Conservation (phyloP, 2,113 vertebrate genomes). For the Leptosomus discolor region DNA sequence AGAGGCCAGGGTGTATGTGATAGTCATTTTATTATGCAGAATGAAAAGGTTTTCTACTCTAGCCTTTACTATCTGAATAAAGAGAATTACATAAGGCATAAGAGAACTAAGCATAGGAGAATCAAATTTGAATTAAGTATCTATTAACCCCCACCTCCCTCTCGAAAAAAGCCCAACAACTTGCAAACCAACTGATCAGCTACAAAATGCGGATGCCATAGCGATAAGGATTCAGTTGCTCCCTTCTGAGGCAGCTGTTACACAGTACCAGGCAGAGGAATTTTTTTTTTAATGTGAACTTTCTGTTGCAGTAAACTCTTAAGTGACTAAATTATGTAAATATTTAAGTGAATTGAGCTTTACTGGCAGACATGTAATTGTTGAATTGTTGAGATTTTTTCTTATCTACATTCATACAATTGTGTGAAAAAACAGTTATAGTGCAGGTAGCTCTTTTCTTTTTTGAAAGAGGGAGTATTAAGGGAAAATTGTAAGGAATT, state of each 20-base stretch:
- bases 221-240: not conserved
- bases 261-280: not conserved
- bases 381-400: not conserved
- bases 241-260: not conserved
- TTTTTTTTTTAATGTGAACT: not conserved
- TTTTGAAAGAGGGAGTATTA: not conserved
- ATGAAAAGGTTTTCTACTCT: not conserved
- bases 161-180: not conserved
- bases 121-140: not conserved
- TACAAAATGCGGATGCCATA: fast-evolving
- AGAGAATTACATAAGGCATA: not conserved
- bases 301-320: not conserved
- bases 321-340: not conserved
- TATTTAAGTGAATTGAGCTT: not conserved
- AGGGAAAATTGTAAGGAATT: not conserved
- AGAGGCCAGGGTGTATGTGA: not conserved
- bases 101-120: not conserved
- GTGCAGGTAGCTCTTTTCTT: not conserved
- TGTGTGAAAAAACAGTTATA: not conserved
- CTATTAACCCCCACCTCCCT: not conserved
- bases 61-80: not conserved
- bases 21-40: not conserved
- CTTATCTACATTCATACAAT: not conserved
- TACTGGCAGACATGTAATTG: not conserved
- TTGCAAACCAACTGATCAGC: not conserved